Conservation (phyloP, 2,113 vertebrate genomes). For the Dolichotis patagonum region DNA sequence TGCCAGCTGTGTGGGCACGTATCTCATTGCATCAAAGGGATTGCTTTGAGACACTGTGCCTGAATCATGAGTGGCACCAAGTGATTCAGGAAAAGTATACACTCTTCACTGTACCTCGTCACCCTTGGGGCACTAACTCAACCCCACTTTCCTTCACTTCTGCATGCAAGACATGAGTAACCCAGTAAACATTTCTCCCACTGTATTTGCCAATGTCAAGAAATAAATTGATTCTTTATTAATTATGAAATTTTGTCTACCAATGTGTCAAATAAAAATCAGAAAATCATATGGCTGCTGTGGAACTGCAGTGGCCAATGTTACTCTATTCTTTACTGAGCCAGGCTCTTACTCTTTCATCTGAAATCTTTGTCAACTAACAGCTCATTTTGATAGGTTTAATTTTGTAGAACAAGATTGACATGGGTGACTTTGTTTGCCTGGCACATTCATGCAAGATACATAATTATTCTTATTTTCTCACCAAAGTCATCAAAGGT, state of each 20-base stretch:
- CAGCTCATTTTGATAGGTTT: neutral
- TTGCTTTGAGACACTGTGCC: neutral
- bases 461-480: neutral
- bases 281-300: neutral
- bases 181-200: neutral
- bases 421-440: neutral
- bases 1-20: neutral
- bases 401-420: neutral
- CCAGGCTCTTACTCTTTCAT: neutral
- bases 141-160: neutral
- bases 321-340: neutral
- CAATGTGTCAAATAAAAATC: neutral
- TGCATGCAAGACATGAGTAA: accelerated
- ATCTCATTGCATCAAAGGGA: neutral
- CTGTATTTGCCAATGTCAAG: neutral
- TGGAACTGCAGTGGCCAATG: neutral
- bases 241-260: neutral
- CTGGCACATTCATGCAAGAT: neutral
- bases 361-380: neutral
- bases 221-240: neutral
- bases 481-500: neutral
- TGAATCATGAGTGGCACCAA: neutral
- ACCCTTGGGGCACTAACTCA: neutral
- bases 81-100: neutral
- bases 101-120: neutral